Conservation (phyloP, 2,113 vertebrate species). For the Serinus canaria region DNA sequence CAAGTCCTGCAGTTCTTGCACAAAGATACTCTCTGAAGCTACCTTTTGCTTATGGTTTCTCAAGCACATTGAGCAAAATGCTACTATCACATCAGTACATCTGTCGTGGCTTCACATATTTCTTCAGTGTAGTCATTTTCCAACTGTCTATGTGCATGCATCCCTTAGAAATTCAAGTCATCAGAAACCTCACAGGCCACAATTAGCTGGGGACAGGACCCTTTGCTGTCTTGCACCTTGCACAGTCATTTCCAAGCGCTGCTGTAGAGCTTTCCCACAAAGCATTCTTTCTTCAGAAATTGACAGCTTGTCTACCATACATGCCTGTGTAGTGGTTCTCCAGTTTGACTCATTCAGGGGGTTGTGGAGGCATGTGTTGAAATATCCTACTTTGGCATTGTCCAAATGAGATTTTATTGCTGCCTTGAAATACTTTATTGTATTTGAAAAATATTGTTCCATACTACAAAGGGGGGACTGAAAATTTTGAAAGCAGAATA, state of each 20-base stretch:
- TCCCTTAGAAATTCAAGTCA: background rate
- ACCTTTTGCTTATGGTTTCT: background rate
- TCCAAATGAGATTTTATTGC: background rate
- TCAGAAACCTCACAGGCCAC: background rate
- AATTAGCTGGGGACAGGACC: background rate
- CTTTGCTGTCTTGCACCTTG: background rate
- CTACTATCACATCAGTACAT: background rate
- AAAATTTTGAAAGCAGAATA: background rate
- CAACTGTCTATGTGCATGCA: background rate
- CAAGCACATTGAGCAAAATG: background rate
- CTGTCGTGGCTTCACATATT: background rate
- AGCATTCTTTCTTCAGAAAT: conserved; percentile 13
- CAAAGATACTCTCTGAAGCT: background rate
- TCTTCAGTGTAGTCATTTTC: background rate
- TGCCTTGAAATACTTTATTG: background rate
- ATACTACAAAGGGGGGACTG: background rate
- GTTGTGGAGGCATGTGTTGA: background rate
- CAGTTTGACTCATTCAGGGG: background rate
- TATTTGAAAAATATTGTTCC: background rate
- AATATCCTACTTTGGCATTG: background rate
- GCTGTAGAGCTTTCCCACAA: background rate
- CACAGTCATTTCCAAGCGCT: background rate
- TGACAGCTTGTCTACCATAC: background rate
- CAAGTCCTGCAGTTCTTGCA: background rate
- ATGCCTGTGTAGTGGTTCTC: background rate